These are phyloP conservation scores for Leptinotarsa tumamoca DNA, from an alignment of 2,888 invertebrate genomes.

Conservation along the genomic window DNA sequence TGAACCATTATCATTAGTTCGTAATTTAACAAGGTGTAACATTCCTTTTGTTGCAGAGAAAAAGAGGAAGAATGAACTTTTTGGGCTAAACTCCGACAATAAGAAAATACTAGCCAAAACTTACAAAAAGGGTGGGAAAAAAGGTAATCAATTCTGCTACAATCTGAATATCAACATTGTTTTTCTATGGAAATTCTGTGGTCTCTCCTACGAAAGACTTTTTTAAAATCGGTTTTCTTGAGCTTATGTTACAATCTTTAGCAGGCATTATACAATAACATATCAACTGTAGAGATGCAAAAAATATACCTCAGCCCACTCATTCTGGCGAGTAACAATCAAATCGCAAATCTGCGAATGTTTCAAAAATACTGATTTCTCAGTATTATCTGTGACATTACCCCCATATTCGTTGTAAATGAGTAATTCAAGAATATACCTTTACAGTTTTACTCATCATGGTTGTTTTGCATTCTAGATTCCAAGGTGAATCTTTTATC, in stretches of 20 bases:
- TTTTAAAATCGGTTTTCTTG: too few species aligned
- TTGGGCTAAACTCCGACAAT: slow-evolving; percentile 55
- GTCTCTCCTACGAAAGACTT: too few species aligned
- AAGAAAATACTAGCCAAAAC: slow-evolving; percentile 54
- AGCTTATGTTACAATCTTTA: too few species aligned
- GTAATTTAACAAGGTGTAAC: neutral
- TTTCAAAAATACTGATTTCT: too few species aligned
- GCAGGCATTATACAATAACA: too few species aligned
- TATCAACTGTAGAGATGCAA: neutral
- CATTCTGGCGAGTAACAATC: too few species aligned
- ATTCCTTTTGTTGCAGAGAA: slow-evolving; percentile 35
- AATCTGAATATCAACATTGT: neutral
- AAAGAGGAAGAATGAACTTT: slow-evolving; percentile 51
- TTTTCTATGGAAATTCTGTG: too few species aligned
- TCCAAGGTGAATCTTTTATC: slow-evolving; percentile 54
- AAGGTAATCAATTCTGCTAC: neutral
- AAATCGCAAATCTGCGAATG: too few species aligned
- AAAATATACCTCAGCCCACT: neutral
- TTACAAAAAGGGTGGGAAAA: slow-evolving; percentile 51
- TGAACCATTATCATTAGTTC: too few species aligned
- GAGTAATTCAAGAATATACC: too few species aligned
- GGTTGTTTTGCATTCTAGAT: slow-evolving; percentile 36
- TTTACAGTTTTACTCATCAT: neutral
- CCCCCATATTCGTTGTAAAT: too few species aligned
- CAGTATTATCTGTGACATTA: too few species aligned